phyloP scores from a whole-genome alignment of 1,140 invertebrate species.

The Apis mellifera region Amel_HAv3.1 CM009936.2:8895501-8896000 shows the following conservation, averaged over 20 bases:
- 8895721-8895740: slow-evolving; percentile 53
- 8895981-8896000: not conserved
- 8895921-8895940: slow-evolving; percentile 32
- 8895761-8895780: slow-evolving; percentile 56
- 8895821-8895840: slow-evolving; percentile 31
- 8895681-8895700: slow-evolving; percentile 56
- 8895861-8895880: slow-evolving; percentile 40
- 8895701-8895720: slow-evolving; percentile 66
- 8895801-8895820: slow-evolving; percentile 40
- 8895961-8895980: slow-evolving; percentile 15
- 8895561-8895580: slow-evolving; percentile 53
- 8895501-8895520: not conserved
- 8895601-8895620: slow-evolving; percentile 53
- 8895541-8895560: slow-evolving; percentile 36
- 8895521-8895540: slow-evolving; percentile 34
- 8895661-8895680: slow-evolving; percentile 19
- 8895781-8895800: slow-evolving; percentile 49
- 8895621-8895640: slow-evolving; percentile 28
- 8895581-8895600: slow-evolving; percentile 60
- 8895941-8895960: slow-evolving; percentile 43
- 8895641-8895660: slow-evolving; percentile 53
- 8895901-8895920: not conserved
- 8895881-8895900: slow-evolving; percentile 26
- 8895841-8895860: slow-evolving; percentile 38
- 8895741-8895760: slow-evolving; percentile 51